Evolutionary conservation across 2,797 vertebrate species (phyloP).

Genomic region (Centropyge bicolor): DNA sequence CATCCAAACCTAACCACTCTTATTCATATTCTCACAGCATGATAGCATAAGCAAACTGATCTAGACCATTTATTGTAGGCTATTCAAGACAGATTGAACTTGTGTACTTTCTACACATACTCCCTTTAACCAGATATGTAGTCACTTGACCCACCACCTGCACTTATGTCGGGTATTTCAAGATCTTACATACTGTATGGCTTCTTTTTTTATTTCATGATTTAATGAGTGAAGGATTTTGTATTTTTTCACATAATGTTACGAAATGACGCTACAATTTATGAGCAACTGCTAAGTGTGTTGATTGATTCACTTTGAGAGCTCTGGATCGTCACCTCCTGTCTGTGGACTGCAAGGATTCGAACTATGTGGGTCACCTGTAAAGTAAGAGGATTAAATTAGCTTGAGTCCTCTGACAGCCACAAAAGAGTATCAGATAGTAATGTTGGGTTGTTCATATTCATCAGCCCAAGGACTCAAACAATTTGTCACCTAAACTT

Average conservation of each 20-base stretch:
- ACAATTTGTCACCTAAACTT: constrained; percentile 11
- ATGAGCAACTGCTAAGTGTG: not conserved
- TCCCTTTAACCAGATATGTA: not conserved
- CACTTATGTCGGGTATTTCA: not conserved
- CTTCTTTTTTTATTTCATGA: constrained; percentile 43
- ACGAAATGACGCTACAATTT: not conserved
- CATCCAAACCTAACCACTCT: not conserved
- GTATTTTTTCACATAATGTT: constrained; percentile 2
- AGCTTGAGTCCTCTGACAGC: constrained; percentile 9
- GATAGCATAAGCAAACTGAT: not conserved
- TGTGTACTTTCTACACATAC: too few species aligned
- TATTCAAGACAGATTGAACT: not conserved
- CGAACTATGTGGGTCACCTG: constrained; percentile 55
- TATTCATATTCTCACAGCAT: not conserved
- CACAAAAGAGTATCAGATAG: not conserved
- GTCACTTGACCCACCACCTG: constrained; percentile 1
- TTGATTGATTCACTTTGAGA: constrained; percentile 23
- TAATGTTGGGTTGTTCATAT: constrained; percentile 1
- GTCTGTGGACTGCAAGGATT: constrained; percentile 32
- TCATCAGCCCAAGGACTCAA: not conserved
- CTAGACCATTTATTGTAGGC: not conserved
- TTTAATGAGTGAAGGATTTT: not conserved
- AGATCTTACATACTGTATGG: not conserved
- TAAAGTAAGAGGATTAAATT: constrained; percentile 33
- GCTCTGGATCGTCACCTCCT: constrained; percentile 33